These are phyloP conservation scores for Hyperopisus bebe DNA, from an alignment of 2,113 vertebrate genomes.

Conservation along the genomic window DNA sequence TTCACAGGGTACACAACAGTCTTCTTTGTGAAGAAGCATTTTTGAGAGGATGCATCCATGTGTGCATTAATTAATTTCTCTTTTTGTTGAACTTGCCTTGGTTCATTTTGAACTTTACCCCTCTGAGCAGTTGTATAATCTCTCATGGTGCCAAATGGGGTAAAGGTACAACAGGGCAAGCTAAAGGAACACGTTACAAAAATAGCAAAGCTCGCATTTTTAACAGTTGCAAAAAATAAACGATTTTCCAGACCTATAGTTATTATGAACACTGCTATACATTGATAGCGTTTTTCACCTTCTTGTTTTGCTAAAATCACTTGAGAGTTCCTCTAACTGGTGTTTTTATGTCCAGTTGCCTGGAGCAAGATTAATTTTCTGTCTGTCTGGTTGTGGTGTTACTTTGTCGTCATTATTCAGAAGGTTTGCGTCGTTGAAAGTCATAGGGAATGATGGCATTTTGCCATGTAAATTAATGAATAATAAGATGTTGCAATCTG, in stretches of 20 bases:
- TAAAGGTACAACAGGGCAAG: background rate
- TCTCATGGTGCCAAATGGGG: background rate
- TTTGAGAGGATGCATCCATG: background rate
- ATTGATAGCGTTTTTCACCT: background rate
- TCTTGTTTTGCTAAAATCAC: background rate
- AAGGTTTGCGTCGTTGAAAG: background rate
- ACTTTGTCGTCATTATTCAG: background rate
- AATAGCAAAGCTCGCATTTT: background rate
- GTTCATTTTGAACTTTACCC: constrained; percentile 38
- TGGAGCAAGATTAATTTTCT: background rate
- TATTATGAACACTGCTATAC: background rate
- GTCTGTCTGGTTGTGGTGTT: background rate
- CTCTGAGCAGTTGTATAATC: constrained; percentile 1
- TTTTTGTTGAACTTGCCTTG: background rate
- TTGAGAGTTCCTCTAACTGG: background rate
- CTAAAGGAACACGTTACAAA: background rate
- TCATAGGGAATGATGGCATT: background rate
- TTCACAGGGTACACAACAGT: background rate
- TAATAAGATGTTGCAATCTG: background rate
- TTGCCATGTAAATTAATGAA: background rate
- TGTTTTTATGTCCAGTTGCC: background rate
- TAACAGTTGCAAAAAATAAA: background rate
- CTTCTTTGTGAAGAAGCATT: background rate
- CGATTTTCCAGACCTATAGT: background rate
- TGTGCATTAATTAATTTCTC: background rate